Evolutionary conservation across 2,888 invertebrate species (phyloP).

Genomic region (Acheta domesticus): DNA sequence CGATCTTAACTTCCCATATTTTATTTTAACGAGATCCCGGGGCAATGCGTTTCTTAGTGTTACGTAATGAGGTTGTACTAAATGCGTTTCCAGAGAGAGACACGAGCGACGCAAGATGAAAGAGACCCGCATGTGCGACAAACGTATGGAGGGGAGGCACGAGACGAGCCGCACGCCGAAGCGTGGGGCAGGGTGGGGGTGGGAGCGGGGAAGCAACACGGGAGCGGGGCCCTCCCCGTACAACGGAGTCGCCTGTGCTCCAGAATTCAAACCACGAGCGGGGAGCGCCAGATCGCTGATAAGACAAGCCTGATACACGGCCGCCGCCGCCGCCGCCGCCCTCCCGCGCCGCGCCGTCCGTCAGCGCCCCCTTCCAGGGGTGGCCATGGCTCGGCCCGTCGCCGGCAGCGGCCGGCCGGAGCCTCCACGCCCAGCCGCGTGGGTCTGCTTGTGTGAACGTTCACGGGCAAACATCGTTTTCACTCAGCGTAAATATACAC

Average conservation of each 20-base stretch:
- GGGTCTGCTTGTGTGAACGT: too few relatives aligned
- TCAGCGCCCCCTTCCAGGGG: background rate
- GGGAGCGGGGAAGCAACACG: background rate
- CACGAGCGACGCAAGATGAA: background rate
- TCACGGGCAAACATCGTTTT: too few relatives aligned
- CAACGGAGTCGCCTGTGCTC: background rate
- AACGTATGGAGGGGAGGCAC: background rate
- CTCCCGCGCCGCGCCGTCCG: slow-evolving; percentile 22
- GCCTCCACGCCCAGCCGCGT: too few relatives aligned
- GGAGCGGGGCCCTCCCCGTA: background rate
- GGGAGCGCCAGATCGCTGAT: slow-evolving; percentile 18
- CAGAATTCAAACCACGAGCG: background rate
- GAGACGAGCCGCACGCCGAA: background rate
- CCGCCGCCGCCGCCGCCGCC: background rate
- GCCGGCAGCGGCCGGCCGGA: too few relatives aligned
- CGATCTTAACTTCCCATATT: too few relatives aligned
- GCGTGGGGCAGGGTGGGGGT: background rate
- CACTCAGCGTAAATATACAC: too few relatives aligned
- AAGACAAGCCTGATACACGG: background rate
- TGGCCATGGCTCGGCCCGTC: background rate
- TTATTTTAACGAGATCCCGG: too few relatives aligned
- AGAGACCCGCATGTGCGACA: background rate
- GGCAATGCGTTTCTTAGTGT: too few relatives aligned
- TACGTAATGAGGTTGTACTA: too few relatives aligned
- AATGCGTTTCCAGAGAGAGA: too few relatives aligned